Conservation (phyloP, 2,113 vertebrate genomes). For the Xiphophorus maculatus region DNA sequence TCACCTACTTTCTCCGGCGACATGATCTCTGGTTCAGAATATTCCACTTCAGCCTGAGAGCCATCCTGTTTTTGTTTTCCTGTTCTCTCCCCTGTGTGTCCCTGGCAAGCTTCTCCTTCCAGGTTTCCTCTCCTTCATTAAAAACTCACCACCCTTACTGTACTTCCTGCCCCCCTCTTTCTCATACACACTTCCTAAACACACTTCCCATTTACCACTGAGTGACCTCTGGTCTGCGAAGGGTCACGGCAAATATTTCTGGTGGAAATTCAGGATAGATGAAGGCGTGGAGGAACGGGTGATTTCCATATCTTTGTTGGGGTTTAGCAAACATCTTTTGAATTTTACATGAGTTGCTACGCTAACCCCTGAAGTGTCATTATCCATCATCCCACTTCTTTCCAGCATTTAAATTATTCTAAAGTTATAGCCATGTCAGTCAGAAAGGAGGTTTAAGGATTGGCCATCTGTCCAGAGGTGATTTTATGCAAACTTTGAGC, state of each 20-base stretch:
- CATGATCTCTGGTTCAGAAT: conserved; percentile 55
- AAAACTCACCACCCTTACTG: conserved; percentile 35
- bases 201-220: conserved; percentile 60
- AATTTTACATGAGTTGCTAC: conserved; percentile 40
- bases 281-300: conserved; percentile 20
- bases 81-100: conserved; percentile 54
- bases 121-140: conserved; percentile 66
- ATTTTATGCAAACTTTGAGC: conserved; percentile 10
- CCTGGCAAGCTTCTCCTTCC: conserved; percentile 57
- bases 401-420: conserved; percentile 28
- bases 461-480: conserved; percentile 27
- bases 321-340: conserved; percentile 35
- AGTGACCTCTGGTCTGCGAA: conserved; percentile 45
- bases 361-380: conserved; percentile 43
- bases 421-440: conserved; percentile 20
- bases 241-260: conserved; percentile 67
- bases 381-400: conserved; percentile 29
- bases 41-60: conserved; percentile 56
- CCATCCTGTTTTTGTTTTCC: conserved; percentile 78
- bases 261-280: conserved; percentile 43
- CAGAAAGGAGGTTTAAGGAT: conserved; percentile 6
- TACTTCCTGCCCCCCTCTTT: conserved; percentile 45
- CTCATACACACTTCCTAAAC: conserved; percentile 51
- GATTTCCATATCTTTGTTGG: conserved; percentile 49
- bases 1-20: conserved; percentile 49